A percentile compares a stretch with the other conserved stretches of the same genome.
These are phyloP conservation scores for Drosophila pseudotakahashii DNA, from an alignment of 2,888 invertebrate genomes.

Conservation along the genomic window DNA sequence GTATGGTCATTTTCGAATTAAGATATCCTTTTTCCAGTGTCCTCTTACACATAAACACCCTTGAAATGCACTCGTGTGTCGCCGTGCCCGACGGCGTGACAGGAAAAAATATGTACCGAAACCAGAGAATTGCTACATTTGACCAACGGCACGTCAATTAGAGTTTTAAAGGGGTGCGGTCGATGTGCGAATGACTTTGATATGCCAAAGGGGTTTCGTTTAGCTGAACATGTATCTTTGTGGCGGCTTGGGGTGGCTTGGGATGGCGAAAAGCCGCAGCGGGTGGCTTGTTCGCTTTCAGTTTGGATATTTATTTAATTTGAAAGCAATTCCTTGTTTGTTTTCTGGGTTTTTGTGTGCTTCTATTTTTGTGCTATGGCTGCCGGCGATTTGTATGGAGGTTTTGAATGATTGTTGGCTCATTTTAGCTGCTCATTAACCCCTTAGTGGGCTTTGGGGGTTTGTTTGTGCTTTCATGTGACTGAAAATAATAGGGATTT, in stretches of 20 bases:
- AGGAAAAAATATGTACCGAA: constrained; percentile 38
- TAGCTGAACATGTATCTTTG: constrained; percentile 9
- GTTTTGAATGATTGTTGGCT: constrained; percentile 37
- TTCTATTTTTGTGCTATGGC: constrained; percentile 33
- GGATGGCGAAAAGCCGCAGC: constrained; percentile 13
- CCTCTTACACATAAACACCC: constrained; percentile 32
- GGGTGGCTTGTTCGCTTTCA: constrained; percentile 22
- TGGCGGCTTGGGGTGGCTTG: neutral
- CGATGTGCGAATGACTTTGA: constrained; percentile 35
- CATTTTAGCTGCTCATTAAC: constrained; percentile 17
- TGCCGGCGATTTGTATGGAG: constrained; percentile 49
- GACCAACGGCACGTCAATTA: constrained; percentile 76
- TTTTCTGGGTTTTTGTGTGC: constrained; percentile 25
- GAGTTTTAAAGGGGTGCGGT: constrained; percentile 41
- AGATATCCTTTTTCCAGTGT: constrained; percentile 1
- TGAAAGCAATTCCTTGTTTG: constrained; percentile 63
- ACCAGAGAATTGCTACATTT: constrained; percentile 64
- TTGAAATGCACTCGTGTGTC: constrained; percentile 59
- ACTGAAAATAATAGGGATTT: neutral
- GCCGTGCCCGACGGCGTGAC: constrained; percentile 50
- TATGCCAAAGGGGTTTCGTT: constrained; percentile 17
- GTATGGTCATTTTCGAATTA: neutral
- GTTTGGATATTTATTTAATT: constrained; percentile 67
- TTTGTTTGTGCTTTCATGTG: neutral
- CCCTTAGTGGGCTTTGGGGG: neutral